Evolutionary conservation across 2,113 vertebrate genomes (phyloP).

Genomic region (Romanogobio albipinnatus): DNA sequence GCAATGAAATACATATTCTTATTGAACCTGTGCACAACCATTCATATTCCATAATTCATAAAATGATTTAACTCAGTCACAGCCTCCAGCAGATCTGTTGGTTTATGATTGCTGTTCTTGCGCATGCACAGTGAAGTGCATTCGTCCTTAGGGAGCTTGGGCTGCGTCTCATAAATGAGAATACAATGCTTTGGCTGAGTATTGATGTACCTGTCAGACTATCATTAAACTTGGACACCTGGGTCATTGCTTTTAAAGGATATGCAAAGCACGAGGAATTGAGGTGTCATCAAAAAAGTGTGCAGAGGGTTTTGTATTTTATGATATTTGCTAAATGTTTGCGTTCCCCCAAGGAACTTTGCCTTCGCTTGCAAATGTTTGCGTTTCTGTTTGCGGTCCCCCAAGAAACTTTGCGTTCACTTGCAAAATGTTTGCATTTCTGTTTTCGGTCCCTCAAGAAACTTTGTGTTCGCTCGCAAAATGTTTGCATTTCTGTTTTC

Average conservation of each 20-base stretch:
- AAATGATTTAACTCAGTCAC: neutral
- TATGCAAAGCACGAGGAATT: neutral
- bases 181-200: neutral
- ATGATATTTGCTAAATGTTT: neutral
- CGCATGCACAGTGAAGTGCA: slow-evolving; percentile 17
- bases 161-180: slow-evolving; percentile 9
- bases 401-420: too few relatives aligned
- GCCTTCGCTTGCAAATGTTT: too few relatives aligned
- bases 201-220: slow-evolving; percentile 14
- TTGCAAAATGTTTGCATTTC: too few relatives aligned
- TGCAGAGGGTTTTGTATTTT: slow-evolving; percentile 1
- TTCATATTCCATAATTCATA: neutral
- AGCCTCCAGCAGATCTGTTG: neutral
- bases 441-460: too few relatives aligned
- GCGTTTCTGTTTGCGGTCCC: too few relatives aligned
- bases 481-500: too few relatives aligned
- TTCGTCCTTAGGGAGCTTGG: neutral
- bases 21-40: neutral
- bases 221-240: slow-evolving; percentile 6
- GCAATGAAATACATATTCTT: neutral
- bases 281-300: neutral
- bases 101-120: neutral
- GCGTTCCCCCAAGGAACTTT: too few relatives aligned
- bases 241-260: slow-evolving; percentile 10
- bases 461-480: accelerated